These are phyloP conservation scores for Dolichoris vasculosae DNA, from an alignment of 1,140 invertebrate genomes.

Conservation along the genomic window DNA sequence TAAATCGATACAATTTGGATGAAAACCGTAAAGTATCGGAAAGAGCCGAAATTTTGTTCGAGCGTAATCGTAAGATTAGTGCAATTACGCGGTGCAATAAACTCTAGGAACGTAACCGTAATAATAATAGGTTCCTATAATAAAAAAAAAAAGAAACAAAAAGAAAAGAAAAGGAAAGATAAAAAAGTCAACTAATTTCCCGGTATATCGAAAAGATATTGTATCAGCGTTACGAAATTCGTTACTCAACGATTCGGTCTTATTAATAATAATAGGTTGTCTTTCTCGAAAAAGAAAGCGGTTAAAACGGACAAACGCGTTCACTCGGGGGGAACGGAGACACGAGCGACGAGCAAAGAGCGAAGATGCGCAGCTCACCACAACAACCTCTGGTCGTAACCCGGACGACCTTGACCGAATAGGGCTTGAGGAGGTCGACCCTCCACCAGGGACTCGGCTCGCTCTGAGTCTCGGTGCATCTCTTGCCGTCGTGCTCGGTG, in stretches of 20 bases:
- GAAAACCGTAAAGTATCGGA: neutral
- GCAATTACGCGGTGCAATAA: constrained; percentile 12
- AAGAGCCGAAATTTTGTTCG: neutral
- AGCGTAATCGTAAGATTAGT: neutral
- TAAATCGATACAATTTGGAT: no score
- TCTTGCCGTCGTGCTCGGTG: constrained; percentile 88
- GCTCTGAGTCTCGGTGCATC: constrained; percentile 91
- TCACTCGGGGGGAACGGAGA: neutral
- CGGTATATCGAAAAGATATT: neutral
- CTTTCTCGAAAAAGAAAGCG: neutral
- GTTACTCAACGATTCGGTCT: neutral
- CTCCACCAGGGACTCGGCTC: constrained; percentile 94
- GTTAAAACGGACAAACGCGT: neutral
- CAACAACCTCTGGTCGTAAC: constrained; percentile 91
- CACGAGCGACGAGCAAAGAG: neutral
- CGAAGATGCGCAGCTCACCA: constrained; percentile 74
- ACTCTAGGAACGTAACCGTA: neutral
- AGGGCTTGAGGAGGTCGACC: constrained; percentile 88
- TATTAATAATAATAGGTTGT: neutral
- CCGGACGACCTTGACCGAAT: constrained; percentile 87
- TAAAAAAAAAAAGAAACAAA: no score
- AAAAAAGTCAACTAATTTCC: constrained; percentile 3
- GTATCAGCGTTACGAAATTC: constrained; percentile 7
- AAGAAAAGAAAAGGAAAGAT: no score
- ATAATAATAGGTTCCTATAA: constrained; percentile 15